These are phyloP conservation scores for Bombus soroeensis DNA, from an alignment of 1,140 invertebrate species.

Conservation along the genomic window DNA sequence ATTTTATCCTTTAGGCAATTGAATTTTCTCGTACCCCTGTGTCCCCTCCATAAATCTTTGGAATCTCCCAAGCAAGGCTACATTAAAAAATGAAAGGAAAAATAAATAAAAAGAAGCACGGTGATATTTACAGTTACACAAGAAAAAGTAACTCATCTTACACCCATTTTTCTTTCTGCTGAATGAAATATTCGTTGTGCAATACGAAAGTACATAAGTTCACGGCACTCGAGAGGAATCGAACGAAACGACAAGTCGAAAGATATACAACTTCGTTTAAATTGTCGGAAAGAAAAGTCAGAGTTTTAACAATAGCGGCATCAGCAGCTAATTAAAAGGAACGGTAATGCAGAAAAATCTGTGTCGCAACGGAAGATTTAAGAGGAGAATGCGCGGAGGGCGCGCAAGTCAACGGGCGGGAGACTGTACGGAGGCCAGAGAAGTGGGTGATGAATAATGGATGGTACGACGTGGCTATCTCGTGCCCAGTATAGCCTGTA, in stretches of 20 bases:
- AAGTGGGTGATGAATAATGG: slow-evolving; percentile 81
- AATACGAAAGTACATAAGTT: neutral
- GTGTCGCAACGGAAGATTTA: slow-evolving; percentile 54
- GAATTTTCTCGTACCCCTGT: slow-evolving; percentile 12
- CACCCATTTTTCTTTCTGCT: neutral
- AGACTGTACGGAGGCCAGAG: slow-evolving; percentile 62
- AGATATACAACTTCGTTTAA: neutral
- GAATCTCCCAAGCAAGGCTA: neutral
- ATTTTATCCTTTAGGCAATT: neutral
- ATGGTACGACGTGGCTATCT: slow-evolving; percentile 76
- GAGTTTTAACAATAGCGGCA: slow-evolving; percentile 23
- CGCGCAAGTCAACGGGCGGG: slow-evolving; percentile 38
- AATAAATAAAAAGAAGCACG: neutral
- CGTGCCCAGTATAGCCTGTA: slow-evolving; percentile 71
- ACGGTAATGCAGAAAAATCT: slow-evolving; percentile 48
- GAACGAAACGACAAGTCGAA: neutral
- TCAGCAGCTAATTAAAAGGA: slow-evolving; percentile 53
- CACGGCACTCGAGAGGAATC: neutral
- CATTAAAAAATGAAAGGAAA: too few species aligned
- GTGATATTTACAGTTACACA: neutral
- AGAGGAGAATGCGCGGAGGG: slow-evolving; percentile 42
- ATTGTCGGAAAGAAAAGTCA: neutral
- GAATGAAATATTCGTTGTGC: slow-evolving; percentile 32
- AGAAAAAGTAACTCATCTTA: neutral
- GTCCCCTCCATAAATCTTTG: neutral